Evolutionary conservation across 2,888 invertebrate genomes (phyloP).

Genomic region (Bembecia ichneumoniformis): DNA sequence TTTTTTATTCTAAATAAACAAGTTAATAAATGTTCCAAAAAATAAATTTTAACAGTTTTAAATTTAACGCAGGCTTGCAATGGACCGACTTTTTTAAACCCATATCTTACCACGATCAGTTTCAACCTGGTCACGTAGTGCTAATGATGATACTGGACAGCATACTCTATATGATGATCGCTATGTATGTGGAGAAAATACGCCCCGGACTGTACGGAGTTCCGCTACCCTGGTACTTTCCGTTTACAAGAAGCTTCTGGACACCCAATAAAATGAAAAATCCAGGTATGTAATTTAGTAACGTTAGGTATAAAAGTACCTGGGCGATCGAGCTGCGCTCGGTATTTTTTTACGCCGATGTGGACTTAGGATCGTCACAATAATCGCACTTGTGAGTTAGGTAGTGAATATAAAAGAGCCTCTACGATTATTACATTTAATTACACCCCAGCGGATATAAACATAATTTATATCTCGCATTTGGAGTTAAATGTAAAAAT

Average conservation of each 20-base stretch:
- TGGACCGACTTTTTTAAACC: constrained; percentile 77
- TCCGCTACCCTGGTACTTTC: constrained; percentile 87
- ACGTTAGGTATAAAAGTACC: no score
- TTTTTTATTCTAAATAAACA: background rate
- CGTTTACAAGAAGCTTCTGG: constrained; percentile 77
- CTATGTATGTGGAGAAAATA: constrained; percentile 90
- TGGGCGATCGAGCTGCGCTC: no score
- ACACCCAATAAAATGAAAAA: constrained; percentile 38
- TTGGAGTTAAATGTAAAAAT: no score
- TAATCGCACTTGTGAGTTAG: no score
- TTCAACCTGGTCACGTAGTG: constrained; percentile 79
- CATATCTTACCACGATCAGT: constrained; percentile 79
- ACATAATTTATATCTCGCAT: no score
- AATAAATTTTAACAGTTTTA: no score
- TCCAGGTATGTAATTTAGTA: constrained; percentile 30
- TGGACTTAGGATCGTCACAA: no score
- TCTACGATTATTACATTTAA: no score
- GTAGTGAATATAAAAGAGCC: no score
- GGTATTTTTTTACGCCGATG: no score
- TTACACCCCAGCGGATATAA: no score
- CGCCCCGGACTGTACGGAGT: constrained; percentile 90
- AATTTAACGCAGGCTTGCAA: constrained; percentile 61
- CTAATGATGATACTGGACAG: constrained; percentile 81
- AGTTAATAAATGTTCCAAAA: no score
- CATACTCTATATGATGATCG: constrained; percentile 80